These are phyloP conservation scores for Tetragonula clypearis DNA, from an alignment of 1,140 invertebrate species.

Conservation along the genomic window DNA sequence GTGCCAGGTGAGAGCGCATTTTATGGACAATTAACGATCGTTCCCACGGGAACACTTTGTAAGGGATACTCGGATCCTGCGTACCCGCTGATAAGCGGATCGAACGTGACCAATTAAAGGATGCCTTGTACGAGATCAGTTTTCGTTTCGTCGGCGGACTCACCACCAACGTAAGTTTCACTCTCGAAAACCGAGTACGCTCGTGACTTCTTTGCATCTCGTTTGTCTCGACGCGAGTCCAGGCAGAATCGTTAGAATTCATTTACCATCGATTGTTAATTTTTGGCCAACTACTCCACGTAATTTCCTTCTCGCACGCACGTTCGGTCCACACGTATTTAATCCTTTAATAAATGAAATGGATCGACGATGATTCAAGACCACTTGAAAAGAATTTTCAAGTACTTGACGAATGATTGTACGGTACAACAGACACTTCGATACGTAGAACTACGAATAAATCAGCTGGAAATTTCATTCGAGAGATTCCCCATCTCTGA, in stretches of 20 bases:
- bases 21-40: slow-evolving; percentile 49
- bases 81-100: slow-evolving; percentile 41
- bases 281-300: background rate
- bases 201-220: background rate
- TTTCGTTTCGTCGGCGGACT: slow-evolving; percentile 24
- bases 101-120: slow-evolving; percentile 51
- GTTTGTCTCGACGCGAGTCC: background rate
- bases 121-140: slow-evolving; percentile 45
- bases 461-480: too few relatives aligned
- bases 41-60: slow-evolving; percentile 51
- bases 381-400: background rate
- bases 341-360: background rate
- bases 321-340: too few relatives aligned
- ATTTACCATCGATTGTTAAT: background rate
- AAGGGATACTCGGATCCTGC: slow-evolving; percentile 30
- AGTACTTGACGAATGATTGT: background rate
- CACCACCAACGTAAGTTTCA: background rate
- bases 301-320: too few relatives aligned
- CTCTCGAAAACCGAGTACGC: slow-evolving; percentile 20
- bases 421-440: background rate
- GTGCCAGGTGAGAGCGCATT: slow-evolving; percentile 47
- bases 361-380: background rate
- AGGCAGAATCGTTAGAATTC: background rate
- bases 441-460: background rate
- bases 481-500: too few relatives aligned